A percentile compares a stretch with the other conserved stretches of the same genome.
These are phyloP conservation scores for Stegodyphus dumicola DNA, from an alignment of 1,140 invertebrate species.

Conservation along the genomic window DNA sequence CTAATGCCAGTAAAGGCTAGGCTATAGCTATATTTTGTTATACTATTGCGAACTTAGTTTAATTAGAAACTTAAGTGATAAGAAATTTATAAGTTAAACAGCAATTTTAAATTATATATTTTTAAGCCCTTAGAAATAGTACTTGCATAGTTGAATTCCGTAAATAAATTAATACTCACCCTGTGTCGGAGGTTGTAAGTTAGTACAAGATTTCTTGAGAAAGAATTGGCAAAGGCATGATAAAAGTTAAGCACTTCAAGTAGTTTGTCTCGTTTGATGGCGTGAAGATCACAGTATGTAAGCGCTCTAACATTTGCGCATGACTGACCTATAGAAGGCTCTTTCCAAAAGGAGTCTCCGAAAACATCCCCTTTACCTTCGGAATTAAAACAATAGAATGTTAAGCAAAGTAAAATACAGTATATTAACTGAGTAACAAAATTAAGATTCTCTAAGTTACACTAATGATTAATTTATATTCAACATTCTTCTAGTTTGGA, in stretches of 20 bases:
- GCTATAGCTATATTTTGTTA: too few species aligned
- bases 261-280: conserved; percentile 95
- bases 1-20: too few species aligned
- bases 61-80: too few species aligned
- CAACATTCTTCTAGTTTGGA: too few species aligned
- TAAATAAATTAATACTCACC: conserved; percentile 71
- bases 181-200: conserved; percentile 98
- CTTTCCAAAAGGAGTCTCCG: conserved; percentile 99
- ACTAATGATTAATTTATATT: background rate
- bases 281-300: conserved; percentile 99
- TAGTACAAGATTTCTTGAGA: conserved; percentile 95
- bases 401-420: background rate
- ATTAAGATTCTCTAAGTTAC: background rate
- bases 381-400: background rate
- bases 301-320: conserved; percentile 98
- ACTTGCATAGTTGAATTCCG: too few species aligned
- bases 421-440: background rate
- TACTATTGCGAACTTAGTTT: too few species aligned
- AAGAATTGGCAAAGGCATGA: conserved; percentile 99
- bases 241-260: conserved; percentile 99
- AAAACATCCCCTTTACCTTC: conserved; percentile 96
- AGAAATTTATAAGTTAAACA: too few species aligned
- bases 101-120: too few species aligned
- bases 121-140: too few species aligned
- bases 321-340: conserved; percentile 94